Conservation (phyloP, 1,140 invertebrate species). For the Calliphora vicina region DNA sequence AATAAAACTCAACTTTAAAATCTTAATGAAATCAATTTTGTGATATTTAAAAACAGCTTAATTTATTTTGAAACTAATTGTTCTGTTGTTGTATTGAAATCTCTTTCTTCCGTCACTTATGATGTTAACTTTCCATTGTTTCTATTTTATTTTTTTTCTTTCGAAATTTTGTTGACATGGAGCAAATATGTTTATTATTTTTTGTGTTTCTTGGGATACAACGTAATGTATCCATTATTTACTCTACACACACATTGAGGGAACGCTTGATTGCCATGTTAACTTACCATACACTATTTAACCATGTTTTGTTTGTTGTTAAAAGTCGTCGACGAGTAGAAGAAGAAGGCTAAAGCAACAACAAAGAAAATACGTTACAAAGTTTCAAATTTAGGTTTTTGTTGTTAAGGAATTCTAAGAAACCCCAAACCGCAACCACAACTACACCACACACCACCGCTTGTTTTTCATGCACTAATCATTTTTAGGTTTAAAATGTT, state of each 20-base stretch:
- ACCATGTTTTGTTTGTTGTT: not conserved
- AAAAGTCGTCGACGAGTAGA: not conserved
- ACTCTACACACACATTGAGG: not conserved
- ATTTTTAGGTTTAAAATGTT: not conserved
- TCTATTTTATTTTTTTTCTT: not conserved
- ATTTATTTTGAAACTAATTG: not conserved
- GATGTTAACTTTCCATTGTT: not conserved
- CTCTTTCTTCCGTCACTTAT: not conserved
- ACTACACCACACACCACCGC: not conserved
- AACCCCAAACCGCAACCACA: not conserved
- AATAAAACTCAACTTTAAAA: not conserved
- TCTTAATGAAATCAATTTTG: no score
- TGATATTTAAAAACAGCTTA: no score
- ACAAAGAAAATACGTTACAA: not conserved
- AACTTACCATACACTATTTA: slow-evolving; percentile 24
- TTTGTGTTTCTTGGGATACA: not conserved
- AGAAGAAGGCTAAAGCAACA: not conserved
- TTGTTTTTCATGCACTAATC: not conserved
- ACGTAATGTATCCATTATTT: not conserved
- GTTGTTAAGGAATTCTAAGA: not conserved
- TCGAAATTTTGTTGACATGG: slow-evolving; percentile 2
- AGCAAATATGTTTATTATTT: slow-evolving; percentile 6
- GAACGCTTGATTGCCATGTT: slow-evolving; percentile 25
- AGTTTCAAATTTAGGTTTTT: not conserved
- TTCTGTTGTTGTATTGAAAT: not conserved